Evolutionary conservation across 2,113 vertebrate genomes (phyloP), one percentile per base, ranked within the genome.

Genomic region (Psephotus haematonotus): DNA sequence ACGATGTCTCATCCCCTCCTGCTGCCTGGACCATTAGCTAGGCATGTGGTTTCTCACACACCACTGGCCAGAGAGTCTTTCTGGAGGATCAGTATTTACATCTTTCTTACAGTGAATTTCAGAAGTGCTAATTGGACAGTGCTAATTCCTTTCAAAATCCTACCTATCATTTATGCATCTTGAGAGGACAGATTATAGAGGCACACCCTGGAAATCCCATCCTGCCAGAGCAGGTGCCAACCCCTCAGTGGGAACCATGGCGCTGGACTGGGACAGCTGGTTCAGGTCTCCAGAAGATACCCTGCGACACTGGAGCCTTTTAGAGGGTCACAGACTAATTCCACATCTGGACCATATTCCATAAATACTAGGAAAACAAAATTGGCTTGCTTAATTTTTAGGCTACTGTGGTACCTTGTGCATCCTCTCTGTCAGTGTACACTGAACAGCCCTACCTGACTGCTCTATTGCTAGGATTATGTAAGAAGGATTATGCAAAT

Each of bases 251-350:
- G 19, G 31, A 87, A 23, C 16, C 5, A 24, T 7, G 8, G 31
- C 15, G 31, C 10, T 53, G 46, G 31, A 47, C 29, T 27, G 25
- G 31, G 31, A 3, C 24, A 57, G 16, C 29, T 70, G 29, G 18
- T 65, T 57, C 41, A 55, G 27, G 39, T 59, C n/a, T 82, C 47
- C 65, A 71, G 22, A 53, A 71, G 7, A 15, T 59, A 63, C 24
- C 13, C 0, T 23, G 23, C 13, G 19, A 63, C 24, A 23, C 0
- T 20, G 23, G 15, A 19, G 4, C 6, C 20, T 5, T 43, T 68
- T 39, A 64, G 19, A 46, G 23, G 22, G 15, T 41, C n/a, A 59
- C 17, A 53, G 53, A 93, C 29, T 52, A 80, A 65, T 49, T 82
- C 9, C 14, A 29, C 7, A 44, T 59, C 23, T 72, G 20, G 27